phyloP scores from a whole-genome alignment of 64 coral and sea anemone species.

The Pocillopora verrucosa region DNA sequence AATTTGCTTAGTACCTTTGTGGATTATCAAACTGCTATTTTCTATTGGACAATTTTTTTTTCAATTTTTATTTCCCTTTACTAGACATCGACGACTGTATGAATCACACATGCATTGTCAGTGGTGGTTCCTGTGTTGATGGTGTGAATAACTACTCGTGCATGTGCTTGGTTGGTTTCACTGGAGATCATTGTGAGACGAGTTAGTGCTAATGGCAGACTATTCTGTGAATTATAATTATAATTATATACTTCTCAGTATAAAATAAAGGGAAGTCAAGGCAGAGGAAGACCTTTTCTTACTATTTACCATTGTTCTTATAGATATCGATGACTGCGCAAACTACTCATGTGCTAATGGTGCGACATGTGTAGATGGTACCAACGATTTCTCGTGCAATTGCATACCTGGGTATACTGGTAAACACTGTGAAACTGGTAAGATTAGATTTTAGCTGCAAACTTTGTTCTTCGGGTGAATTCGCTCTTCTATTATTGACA shows the following conservation, averaged over 20 bases:
- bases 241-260: no score
- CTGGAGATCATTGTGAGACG: background rate
- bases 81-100: background rate
- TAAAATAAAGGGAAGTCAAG: no score
- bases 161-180: background rate
- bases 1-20: no score
- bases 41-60: no score
- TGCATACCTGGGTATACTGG: background rate
- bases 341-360: background rate
- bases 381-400: background rate
- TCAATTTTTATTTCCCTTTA: no score
- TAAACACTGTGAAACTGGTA: background rate
- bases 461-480: no score
- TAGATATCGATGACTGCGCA: background rate
- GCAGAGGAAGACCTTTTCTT: no score
- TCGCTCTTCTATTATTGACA: no score
- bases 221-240: no score
- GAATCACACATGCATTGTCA: background rate
- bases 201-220: background rate
- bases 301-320: no score
- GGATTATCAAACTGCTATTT: background rate
- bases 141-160: background rate
- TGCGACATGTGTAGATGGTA: background rate
- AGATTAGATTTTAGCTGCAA: no score
- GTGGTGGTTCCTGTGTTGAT: background rate